phyloP scores from a whole-genome alignment of 1,140 invertebrate genomes.

The Argopecten irradians region DNA sequence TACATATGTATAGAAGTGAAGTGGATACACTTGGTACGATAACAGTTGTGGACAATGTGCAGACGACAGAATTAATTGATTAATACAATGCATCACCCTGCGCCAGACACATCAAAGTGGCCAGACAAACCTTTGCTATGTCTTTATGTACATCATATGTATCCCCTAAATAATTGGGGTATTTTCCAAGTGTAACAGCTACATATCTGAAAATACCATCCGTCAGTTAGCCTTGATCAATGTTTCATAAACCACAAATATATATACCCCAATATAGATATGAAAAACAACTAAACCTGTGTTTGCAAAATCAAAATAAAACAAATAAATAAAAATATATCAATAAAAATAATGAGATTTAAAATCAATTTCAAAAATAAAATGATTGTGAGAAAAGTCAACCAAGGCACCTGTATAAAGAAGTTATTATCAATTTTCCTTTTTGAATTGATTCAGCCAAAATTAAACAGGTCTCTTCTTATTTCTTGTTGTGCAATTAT shows the following conservation, averaged over 20 bases:
- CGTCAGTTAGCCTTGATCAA: neutral
- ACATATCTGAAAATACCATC: slow-evolving; percentile 68
- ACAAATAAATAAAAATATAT: neutral
- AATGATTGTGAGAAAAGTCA: too few relatives aligned
- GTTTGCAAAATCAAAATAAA: neutral
- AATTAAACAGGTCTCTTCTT: too few relatives aligned
- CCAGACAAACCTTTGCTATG: slow-evolving; percentile 62
- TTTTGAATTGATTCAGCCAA: too few relatives aligned
- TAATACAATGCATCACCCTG: neutral
- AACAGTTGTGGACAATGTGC: neutral
- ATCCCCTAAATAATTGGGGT: slow-evolving; percentile 68
- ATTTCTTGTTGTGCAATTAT: too few relatives aligned
- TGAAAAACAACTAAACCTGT: neutral
- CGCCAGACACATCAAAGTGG: neutral
- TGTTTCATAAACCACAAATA: neutral
- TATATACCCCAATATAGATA: neutral
- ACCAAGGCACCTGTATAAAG: too few relatives aligned
- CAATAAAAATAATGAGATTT: neutral
- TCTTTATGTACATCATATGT: slow-evolving; percentile 67
- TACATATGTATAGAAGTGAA: neutral
- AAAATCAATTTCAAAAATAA: neutral
- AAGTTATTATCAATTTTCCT: too few relatives aligned
- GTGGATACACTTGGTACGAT: neutral
- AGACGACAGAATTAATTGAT: neutral
- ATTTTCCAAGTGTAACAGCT: slow-evolving; percentile 70